phyloP scores from a whole-genome alignment of 2,113 vertebrate species.

The Tachycineta bicolor region DNA sequence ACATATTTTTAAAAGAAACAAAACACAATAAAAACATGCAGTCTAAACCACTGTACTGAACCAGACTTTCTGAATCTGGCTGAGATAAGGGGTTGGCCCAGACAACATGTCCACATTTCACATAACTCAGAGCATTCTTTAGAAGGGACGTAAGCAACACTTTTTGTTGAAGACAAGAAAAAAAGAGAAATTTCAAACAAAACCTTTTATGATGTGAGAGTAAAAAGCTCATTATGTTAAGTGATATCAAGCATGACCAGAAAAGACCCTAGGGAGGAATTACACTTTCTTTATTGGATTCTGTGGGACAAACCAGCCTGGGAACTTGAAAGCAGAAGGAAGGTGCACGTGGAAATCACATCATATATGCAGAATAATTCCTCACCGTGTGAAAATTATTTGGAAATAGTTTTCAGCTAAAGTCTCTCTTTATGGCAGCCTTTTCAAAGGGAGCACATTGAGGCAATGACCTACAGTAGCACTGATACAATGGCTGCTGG shows the following conservation, averaged over 20 bases:
- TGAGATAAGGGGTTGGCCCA: constrained; percentile 76
- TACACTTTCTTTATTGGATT: constrained; percentile 54
- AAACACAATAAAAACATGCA: constrained; percentile 52
- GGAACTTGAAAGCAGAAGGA: constrained; percentile 39
- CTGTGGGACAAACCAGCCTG: constrained; percentile 35
- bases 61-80: constrained; percentile 69
- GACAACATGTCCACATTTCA: constrained; percentile 68
- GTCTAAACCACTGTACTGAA: constrained; percentile 47
- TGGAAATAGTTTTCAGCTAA: constrained; percentile 38
- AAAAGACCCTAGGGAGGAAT: constrained; percentile 65
- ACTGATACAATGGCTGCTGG: background rate
- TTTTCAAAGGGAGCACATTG: background rate
- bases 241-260: constrained; percentile 63
- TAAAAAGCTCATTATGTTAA: constrained; percentile 62
- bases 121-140: constrained; percentile 69
- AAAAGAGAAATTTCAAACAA: constrained; percentile 43
- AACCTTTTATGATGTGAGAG: constrained; percentile 68
- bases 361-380: constrained; percentile 29
- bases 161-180: constrained; percentile 55
- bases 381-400: constrained; percentile 52
- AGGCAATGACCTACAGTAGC: constrained; percentile 48
- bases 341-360: constrained; percentile 43
- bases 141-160: constrained; percentile 66
- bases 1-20: constrained; percentile 63
- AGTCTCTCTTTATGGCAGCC: background rate